Percentiles rank a stretch among this genome's conserved stretches.
Evolutionary conservation across 2,888 invertebrate species (phyloP).

Genomic region (Eupithecia exiguata): DNA sequence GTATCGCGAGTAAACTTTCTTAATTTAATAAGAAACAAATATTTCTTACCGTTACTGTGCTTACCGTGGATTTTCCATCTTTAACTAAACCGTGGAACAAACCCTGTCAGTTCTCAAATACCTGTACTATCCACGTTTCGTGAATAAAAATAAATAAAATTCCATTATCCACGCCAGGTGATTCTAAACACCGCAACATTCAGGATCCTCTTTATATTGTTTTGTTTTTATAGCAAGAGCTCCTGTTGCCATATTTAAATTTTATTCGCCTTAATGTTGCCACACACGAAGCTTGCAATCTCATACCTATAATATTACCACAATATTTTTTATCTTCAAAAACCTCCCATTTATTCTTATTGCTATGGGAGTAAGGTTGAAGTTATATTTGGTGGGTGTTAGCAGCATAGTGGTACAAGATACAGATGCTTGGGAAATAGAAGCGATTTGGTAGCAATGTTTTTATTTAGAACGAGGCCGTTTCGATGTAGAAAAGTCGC

Average conservation of each 20-base stretch:
- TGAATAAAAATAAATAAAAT: conserved; percentile 43
- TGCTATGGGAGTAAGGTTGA: conserved; percentile 36
- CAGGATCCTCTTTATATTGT: conserved; percentile 72
- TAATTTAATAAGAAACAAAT: too few relatives aligned
- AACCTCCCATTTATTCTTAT: conserved; percentile 41
- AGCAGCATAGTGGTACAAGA: conserved; percentile 48
- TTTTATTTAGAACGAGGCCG: conserved; percentile 80
- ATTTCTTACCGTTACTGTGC: neutral
- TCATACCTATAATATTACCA: conserved; percentile 72
- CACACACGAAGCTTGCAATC: conserved; percentile 79
- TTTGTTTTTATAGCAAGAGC: conserved; percentile 73
- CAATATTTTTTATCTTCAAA: conserved; percentile 28
- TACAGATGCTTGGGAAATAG: conserved; percentile 75
- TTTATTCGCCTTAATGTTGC: conserved; percentile 82
- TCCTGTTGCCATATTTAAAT: conserved; percentile 82
- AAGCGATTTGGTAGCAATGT: conserved; percentile 80
- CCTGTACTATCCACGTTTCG: conserved; percentile 25
- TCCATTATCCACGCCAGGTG: conserved; percentile 46
- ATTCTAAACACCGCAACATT: conserved; percentile 50
- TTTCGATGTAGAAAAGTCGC: conserved; percentile 61
- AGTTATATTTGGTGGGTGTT: conserved; percentile 44
- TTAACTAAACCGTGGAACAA: neutral
- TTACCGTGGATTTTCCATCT: neutral
- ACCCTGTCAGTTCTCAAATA: neutral
- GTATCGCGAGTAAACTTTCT: too few relatives aligned